These are phyloP conservation scores for Octodon degus DNA, from an alignment of 2,113 vertebrate genomes.

Conservation along the genomic window DNA sequence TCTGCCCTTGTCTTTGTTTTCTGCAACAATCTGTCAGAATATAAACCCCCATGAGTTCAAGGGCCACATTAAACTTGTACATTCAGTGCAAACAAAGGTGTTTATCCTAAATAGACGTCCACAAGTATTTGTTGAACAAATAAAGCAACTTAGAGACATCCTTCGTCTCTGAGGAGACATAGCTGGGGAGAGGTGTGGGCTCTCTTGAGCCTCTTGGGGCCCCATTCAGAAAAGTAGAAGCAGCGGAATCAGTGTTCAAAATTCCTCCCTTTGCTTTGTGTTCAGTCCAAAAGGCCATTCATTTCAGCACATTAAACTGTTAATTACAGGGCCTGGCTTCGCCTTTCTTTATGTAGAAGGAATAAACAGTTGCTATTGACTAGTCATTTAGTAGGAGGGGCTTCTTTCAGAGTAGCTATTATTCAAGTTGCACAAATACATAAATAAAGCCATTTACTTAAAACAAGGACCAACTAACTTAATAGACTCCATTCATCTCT, in stretches of 20 bases:
- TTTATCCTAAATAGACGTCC: background rate
- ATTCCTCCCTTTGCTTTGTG: conserved; percentile 57
- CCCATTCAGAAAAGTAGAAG: background rate
- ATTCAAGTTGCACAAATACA: conserved; percentile 54
- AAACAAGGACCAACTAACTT: background rate
- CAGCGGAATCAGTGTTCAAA: conserved; percentile 40
- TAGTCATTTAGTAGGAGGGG: conserved; percentile 54
- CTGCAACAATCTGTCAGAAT: background rate
- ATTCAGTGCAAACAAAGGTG: background rate
- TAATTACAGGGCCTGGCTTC: conserved; percentile 57
- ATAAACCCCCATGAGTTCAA: background rate
- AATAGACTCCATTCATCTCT: background rate
- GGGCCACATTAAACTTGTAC: background rate
- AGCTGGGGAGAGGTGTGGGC: background rate
- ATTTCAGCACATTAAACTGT: conserved; percentile 49
- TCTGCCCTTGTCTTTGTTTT: background rate
- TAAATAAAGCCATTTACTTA: conserved; percentile 49
- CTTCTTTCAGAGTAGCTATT: conserved; percentile 56
- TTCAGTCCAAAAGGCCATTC: conserved; percentile 56
- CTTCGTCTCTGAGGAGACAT: background rate
- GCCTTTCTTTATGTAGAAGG: conserved; percentile 57
- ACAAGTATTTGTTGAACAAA: background rate
- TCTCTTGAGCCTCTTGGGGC: background rate
- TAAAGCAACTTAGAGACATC: background rate
- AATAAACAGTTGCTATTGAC: conserved; percentile 70